Evolutionary conservation across 2,888 invertebrate genomes (phyloP).

Genomic region (Euzetes globulus): DNA sequence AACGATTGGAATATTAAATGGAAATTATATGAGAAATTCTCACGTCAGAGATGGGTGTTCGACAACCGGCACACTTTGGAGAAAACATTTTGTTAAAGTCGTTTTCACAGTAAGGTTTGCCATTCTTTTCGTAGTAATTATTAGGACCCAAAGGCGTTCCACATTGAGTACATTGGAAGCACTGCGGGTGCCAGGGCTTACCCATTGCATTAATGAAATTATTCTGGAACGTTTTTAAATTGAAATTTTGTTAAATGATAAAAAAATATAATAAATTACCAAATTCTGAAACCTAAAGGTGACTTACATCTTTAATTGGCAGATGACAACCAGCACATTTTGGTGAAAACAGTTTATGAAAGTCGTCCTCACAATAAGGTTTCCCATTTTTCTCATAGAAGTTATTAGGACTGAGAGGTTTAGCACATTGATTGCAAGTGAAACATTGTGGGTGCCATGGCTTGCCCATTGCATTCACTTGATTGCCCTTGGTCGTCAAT

Average conservation of each 20-base stretch:
- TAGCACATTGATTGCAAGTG: constrained; percentile 92
- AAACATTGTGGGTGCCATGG: constrained; percentile 99
- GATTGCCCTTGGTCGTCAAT: constrained; percentile 7
- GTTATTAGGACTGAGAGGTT: constrained; percentile 92
- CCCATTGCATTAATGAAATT: constrained; percentile 21
- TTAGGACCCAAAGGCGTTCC: constrained; percentile 5
- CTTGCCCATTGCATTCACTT: constrained; percentile 68
- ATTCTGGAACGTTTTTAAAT: background rate
- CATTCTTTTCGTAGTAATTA: constrained; percentile 27
- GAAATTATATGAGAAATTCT: background rate
- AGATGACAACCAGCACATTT: constrained; percentile 98
- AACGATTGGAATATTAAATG: background rate
- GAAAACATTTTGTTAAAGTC: constrained; percentile 22
- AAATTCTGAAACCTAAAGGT: too few relatives aligned
- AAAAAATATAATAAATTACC: too few relatives aligned
- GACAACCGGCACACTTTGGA: constrained; percentile 28
- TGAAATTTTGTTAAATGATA: background rate
- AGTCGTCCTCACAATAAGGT: constrained; percentile 94
- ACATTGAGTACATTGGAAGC: constrained; percentile 30
- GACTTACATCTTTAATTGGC: constrained; percentile 68
- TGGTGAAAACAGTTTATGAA: constrained; percentile 98
- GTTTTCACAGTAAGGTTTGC: constrained; percentile 31
- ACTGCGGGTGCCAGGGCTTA: constrained; percentile 32
- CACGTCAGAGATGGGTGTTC: constrained; percentile 22
- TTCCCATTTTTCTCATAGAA: constrained; percentile 96